Base-by-base conservation (phyloP, 35 echinoderm and acorn worm genomes). In the Patiria miniata region DNA sequence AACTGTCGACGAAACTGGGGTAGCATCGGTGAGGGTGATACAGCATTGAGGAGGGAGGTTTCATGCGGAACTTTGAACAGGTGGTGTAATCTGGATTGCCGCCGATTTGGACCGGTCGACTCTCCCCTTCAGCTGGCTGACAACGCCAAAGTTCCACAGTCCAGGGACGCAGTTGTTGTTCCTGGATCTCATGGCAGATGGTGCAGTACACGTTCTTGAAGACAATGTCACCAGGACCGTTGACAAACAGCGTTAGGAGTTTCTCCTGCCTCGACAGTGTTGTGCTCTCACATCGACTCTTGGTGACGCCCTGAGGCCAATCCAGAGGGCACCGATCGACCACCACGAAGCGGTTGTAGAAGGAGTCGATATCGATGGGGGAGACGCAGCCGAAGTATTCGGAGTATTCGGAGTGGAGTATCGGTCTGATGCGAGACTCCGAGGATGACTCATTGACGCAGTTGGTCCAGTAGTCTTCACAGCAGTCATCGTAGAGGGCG, bases 171-270 rank as follows among this genome's bases (percentile, higher is more conserved):
- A 69, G 61, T 23, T 69, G 61, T 23, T 23, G 10, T 69, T 34
- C 33, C 61, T 69, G 18, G 33, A 69, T 30, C 18, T 23, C 61
- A 29, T 69, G 61, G 33, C 61, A 69, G 61, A 69, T 23, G 17
- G 61, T 23, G 22, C 61, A 69, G 14, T 69, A 69, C 33, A 69
- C 26, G 22, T 69, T 69, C 61, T 69, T 69, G 61, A 69, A 69
- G 22, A 34, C 33, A 34, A 69, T 23, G 17, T 69, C 61, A 21
- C 33, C 61, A 30, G 61, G 61, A 69, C 61, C 61, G 61, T 23
- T 69, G 22, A 69, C 61, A 69, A 69, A 69, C 0, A 69, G 22
- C 1, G 22, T 23, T 34, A 69, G 26, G 1, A 23, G 33, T 34
- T 34, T n/a, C 33, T 69, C 61, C 61, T 69, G 61, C 19, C 61